Percentiles rank a stretch among this genome's conserved stretches.
phyloP scores from a whole-genome alignment of 2,797 vertebrate genomes.

The Pogonophryne albipinna region DNA sequence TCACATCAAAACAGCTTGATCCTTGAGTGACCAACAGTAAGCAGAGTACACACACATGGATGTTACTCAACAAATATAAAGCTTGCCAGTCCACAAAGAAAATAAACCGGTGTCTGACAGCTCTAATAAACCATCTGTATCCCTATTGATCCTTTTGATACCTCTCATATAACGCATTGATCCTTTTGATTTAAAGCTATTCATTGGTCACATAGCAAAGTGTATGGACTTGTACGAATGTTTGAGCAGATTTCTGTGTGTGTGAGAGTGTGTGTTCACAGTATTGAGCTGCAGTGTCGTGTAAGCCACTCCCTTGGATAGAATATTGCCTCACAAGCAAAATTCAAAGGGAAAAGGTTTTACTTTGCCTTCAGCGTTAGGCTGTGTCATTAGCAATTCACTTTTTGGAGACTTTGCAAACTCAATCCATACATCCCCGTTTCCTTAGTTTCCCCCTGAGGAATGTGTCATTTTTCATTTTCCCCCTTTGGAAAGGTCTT shows the following conservation, averaged over 20 bases:
- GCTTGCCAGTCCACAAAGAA: neutral
- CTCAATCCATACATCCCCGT: slow-evolving; percentile 62
- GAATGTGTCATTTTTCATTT: slow-evolving; percentile 63
- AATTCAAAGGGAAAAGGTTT: slow-evolving; percentile 77
- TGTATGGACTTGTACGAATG: neutral
- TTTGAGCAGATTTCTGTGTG: neutral
- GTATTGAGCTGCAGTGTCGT: slow-evolving; percentile 58
- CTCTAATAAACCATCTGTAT: slow-evolving; percentile 1
- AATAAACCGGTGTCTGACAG: neutral
- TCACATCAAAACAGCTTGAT: slow-evolving; percentile 14
- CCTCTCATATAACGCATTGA: slow-evolving; percentile 3
- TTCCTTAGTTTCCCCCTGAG: slow-evolving; percentile 56
- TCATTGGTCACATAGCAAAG: neutral
- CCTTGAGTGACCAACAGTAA: slow-evolving; percentile 13
- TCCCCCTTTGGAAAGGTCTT: slow-evolving; percentile 38
- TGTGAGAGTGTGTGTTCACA: neutral
- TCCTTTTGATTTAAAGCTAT: slow-evolving; percentile 31
- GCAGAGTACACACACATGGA: slow-evolving; percentile 3
- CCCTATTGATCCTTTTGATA: neutral
- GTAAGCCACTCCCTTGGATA: slow-evolving; percentile 56
- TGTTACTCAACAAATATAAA: neutral
- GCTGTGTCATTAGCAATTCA: slow-evolving; percentile 75
- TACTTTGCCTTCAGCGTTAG: slow-evolving; percentile 70
- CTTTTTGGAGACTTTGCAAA: slow-evolving; percentile 64
- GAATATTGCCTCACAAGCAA: slow-evolving; percentile 78